Evolutionary conservation across 1,140 invertebrate species (phyloP).

Genomic region (Brachionus rubens): DNA sequence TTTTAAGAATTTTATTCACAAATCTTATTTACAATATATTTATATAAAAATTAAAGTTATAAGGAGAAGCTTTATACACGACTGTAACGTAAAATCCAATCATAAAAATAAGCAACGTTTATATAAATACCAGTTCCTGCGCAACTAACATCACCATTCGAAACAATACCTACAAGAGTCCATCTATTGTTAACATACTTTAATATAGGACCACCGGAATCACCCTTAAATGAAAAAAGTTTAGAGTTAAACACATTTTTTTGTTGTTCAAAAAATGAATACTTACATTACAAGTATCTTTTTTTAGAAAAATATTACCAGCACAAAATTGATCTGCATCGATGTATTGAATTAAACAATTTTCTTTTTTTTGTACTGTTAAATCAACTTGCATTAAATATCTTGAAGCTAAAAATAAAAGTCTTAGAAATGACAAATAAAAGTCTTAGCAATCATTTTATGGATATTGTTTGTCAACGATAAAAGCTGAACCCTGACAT

Average conservation of each 20-base stretch:
- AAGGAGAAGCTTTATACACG: too few relatives aligned
- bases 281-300: conserved; percentile 43
- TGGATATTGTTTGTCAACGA: too few relatives aligned
- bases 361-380: conserved; percentile 33
- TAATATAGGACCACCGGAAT: conserved; percentile 33
- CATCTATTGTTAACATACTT: conserved; percentile 40
- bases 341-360: conserved; percentile 42
- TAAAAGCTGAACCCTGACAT: too few relatives aligned
- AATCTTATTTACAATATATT: too few relatives aligned
- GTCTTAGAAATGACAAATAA: too few relatives aligned
- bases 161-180: conserved; percentile 41
- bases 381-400: conserved; percentile 46
- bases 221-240: conserved; percentile 11
- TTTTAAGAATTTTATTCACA: too few relatives aligned
- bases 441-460: too few relatives aligned
- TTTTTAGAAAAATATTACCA: conserved; percentile 30
- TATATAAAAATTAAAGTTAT: too few relatives aligned
- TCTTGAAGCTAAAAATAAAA: conserved; percentile 34
- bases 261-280: neutral
- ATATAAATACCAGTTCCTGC: conserved; percentile 38
- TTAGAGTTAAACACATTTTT: too few relatives aligned
- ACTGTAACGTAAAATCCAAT: conserved; percentile 39
- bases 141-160: conserved; percentile 44
- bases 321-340: conserved; percentile 42
- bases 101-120: conserved; percentile 34